Evolutionary conservation across 2,113 vertebrate genomes (phyloP), one percentile per base, ranked within the genome.

Genomic region (Halcyon malimbica): DNA sequence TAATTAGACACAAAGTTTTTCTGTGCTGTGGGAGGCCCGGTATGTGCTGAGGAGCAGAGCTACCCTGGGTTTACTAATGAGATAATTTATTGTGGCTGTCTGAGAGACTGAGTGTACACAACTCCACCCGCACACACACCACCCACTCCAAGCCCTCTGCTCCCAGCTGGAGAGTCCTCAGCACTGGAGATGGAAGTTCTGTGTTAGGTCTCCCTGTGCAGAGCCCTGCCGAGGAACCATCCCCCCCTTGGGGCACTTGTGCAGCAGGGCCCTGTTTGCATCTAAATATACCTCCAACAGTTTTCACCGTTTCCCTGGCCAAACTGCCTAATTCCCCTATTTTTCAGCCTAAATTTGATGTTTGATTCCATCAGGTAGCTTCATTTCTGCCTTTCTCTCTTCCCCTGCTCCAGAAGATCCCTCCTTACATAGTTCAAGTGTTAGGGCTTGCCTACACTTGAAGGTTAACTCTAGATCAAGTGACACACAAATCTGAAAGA

Each of bases 51-150:
- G 89, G 41, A 96, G 89, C 74, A 21, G 60, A n/a, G 91, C 84
- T 75, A 71, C 44, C 41, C 89, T 6, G 57, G 29, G 26, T 60
- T 60, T 79, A 31, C 93, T 96, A 73, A 94, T 65, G 93, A 87
- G 94, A 84, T 95, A 91, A 93, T 94, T 91, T 53, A 51, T 83
- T 84, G 93, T 83, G 95, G 86, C 93, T 94, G 93, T 41, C 85
- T 90, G 95, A 51, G 75, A 76, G 63, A 50, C 94, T 83, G 64
- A 39, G 78, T 17, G 56, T 79, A 83, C 94, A 73, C 94, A 89
- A 31, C 83, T 46, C 94, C 93, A 35, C 94, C 83, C 41, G 7
- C 75, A 25, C 87, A 65, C 74, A 56, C 82, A 5, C 65, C 80
- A 42, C 92, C 69, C 92, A 23, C 77, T 50, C 35, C 83, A 29